Percentiles rank a stretch among this genome's conserved stretches.
Evolutionary conservation across 2,888 invertebrate genomes (phyloP).

Genomic region (Calameuta filiformis): DNA sequence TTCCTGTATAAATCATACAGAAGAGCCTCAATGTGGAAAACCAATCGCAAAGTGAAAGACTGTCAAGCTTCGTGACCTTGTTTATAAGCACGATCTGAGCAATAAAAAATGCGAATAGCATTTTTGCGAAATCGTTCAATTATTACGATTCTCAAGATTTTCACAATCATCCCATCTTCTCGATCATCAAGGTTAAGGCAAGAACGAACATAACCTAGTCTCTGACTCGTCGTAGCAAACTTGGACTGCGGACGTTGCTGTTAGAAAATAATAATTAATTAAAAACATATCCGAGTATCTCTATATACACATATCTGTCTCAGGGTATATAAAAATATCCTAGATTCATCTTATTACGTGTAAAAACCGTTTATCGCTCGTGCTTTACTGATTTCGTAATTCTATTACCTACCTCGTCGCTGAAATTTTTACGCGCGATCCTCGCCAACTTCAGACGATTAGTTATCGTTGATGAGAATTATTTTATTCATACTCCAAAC

Average conservation of each 20-base stretch:
- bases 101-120: background rate
- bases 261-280: background rate
- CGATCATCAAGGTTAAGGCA: too few species aligned
- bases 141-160: background rate
- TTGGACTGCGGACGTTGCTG: background rate
- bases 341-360: background rate
- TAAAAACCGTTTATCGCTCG: background rate
- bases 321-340: background rate
- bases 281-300: background rate
- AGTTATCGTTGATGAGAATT: background rate
- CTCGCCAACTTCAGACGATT: background rate
- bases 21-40: slow-evolving; percentile 11
- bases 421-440: background rate
- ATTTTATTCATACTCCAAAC: background rate
- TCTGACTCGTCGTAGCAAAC: background rate
- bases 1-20: background rate
- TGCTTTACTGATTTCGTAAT: background rate
- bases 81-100: background rate
- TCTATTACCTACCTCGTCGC: background rate
- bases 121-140: background rate
- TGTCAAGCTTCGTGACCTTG: background rate
- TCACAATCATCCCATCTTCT: too few species aligned
- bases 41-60: slow-evolving; percentile 5
- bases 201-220: too few species aligned
- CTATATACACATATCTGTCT: background rate